These are phyloP conservation scores for Periphyllus acericola DNA, from an alignment of 2,888 invertebrate genomes.

Conservation along the genomic window DNA sequence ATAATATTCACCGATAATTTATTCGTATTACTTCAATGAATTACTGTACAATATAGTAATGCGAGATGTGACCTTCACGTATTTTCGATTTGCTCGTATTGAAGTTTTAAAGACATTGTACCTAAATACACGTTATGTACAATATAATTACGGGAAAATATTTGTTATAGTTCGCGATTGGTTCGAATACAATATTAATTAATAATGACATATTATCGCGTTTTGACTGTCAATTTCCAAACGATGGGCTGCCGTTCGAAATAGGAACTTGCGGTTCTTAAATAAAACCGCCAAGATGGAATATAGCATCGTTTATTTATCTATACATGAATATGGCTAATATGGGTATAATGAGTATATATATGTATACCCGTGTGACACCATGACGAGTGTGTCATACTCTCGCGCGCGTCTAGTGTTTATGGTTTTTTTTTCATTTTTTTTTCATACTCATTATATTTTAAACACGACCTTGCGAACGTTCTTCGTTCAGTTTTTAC, in stretches of 20 bases:
- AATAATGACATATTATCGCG: too few relatives aligned
- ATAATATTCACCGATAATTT: neutral
- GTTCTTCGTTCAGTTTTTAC: conserved; percentile 26
- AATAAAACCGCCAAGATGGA: too few relatives aligned
- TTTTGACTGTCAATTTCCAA: too few relatives aligned
- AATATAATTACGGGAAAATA: too few relatives aligned
- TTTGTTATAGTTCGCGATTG: neutral
- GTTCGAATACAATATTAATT: neutral
- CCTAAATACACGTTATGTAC: too few relatives aligned
- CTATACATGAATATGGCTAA: too few relatives aligned
- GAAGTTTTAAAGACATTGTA: too few relatives aligned
- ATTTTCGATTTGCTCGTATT: neutral
- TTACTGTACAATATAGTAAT: neutral
- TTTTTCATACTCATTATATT: neutral
- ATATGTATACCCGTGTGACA: neutral
- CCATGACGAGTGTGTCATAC: neutral
- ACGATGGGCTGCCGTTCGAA: too few relatives aligned
- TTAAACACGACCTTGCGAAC: neutral
- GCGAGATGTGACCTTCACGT: neutral
- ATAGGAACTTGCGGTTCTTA: too few relatives aligned
- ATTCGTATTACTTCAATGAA: neutral
- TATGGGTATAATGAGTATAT: neutral
- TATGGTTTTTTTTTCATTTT: neutral
- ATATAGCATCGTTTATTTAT: too few relatives aligned
- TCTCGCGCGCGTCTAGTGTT: neutral